phyloP scores from a whole-genome alignment of 2,113 vertebrate genomes.

The Mugil cephalus region DNA sequence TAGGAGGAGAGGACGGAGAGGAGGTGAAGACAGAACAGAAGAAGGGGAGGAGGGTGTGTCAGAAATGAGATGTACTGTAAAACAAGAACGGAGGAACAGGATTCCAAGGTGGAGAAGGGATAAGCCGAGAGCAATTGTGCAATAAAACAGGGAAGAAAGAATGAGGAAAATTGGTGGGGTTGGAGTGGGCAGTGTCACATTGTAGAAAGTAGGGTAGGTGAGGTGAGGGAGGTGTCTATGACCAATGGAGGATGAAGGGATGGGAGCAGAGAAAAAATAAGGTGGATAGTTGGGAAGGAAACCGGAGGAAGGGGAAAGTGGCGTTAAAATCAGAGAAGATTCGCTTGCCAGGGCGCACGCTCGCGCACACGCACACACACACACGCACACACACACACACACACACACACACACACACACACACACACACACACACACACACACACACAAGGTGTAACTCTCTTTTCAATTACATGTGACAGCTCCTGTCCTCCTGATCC shows the following conservation, averaged over 20 bases:
- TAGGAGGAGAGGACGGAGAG: constrained; percentile 25
- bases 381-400: no score
- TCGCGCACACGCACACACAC: constrained; percentile 26
- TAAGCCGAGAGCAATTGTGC: not conserved
- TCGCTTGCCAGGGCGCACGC: constrained; percentile 64
- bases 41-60: constrained; percentile 8
- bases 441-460: constrained; percentile 73
- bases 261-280: constrained; percentile 23
- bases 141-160: constrained; percentile 7
- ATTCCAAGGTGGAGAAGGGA: constrained; percentile 9
- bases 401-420: constrained; percentile 8
- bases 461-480: constrained; percentile 84
- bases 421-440: constrained; percentile 39
- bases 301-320: constrained; percentile 45
- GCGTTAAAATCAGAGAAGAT: constrained; percentile 75
- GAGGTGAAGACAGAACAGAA: constrained; percentile 11
- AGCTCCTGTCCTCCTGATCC: constrained; percentile 80
- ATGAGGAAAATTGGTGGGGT: not conserved
- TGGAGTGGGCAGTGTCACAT: constrained; percentile 4
- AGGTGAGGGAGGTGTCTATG: constrained; percentile 29
- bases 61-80: not conserved
- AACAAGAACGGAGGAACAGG: constrained; percentile 16
- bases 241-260: constrained; percentile 36
- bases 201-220: constrained; percentile 19
- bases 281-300: constrained; percentile 19